Conservation (phyloP, 2,888 invertebrate genomes). For the Drosophila mimica region DNA sequence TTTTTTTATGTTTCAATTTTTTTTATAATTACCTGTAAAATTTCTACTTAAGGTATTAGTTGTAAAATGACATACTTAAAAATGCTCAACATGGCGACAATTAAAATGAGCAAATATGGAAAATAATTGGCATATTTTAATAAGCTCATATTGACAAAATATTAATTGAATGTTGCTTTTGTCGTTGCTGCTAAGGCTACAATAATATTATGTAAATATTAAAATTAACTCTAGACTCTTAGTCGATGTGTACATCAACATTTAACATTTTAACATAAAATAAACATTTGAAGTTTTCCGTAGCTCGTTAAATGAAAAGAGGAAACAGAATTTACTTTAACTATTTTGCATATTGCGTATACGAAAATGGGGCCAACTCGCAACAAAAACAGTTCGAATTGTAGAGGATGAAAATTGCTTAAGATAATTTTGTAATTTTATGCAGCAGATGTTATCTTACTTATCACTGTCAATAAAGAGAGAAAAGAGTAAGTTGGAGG, state of each 20-base stretch:
- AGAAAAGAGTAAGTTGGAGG: conserved; percentile 3
- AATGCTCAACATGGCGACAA: not conserved
- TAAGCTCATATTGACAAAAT: not conserved
- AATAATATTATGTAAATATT: not conserved
- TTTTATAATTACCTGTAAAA: not conserved
- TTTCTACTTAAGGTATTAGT: too few species aligned
- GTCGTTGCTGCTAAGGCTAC: not conserved
- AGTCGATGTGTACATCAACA: conserved; percentile 1
- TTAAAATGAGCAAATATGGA: not conserved
- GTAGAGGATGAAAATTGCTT: conserved; percentile 52
- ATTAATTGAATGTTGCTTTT: not conserved
- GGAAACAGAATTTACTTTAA: not conserved
- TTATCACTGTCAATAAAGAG: conserved; percentile 59
- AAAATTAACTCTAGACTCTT: conserved; percentile 10
- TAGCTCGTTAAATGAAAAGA: not conserved
- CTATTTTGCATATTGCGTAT: conserved; percentile 4
- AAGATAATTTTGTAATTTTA: conserved; percentile 62
- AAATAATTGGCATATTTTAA: not conserved
- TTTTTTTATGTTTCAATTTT: not conserved
- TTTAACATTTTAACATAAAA: conserved; percentile 2
- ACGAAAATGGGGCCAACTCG: not conserved
- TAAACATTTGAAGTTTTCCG: not conserved
- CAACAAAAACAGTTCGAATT: not conserved
- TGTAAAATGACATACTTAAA: not conserved
- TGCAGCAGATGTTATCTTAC: conserved; percentile 52